These are phyloP conservation scores for Platysteira castanea DNA, from an alignment of 2,113 vertebrate genomes.

Conservation along the genomic window DNA sequence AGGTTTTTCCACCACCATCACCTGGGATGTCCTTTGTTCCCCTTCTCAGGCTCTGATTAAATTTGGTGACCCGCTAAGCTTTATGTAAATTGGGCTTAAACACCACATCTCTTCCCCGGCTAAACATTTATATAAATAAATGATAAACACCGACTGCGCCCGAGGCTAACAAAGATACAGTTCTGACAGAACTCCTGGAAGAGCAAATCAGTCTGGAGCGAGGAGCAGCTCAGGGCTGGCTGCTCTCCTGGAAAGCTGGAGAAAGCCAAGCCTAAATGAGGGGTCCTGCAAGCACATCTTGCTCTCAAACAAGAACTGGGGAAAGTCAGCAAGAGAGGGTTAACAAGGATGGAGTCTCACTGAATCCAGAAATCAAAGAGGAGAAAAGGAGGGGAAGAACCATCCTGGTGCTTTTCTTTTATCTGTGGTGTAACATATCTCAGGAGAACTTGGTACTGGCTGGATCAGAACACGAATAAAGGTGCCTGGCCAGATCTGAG, in stretches of 20 bases:
- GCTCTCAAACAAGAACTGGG: background rate
- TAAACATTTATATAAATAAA: slow-evolving; percentile 26
- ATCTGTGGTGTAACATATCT: background rate
- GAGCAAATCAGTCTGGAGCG: background rate
- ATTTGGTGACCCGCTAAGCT: slow-evolving; percentile 1
- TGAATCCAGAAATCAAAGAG: background rate
- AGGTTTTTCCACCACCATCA: background rate
- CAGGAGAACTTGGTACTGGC: background rate
- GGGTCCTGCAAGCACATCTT: background rate
- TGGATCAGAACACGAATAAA: background rate
- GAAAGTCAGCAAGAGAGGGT: background rate
- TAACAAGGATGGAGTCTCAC: background rate
- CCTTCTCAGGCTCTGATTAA: background rate
- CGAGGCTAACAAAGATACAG: background rate
- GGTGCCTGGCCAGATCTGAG: background rate
- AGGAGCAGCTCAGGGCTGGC: background rate
- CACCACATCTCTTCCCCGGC: background rate
- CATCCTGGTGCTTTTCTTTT: background rate
- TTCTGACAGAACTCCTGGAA: background rate
- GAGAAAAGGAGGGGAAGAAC: background rate
- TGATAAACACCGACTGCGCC: background rate
- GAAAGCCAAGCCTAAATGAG: background rate
- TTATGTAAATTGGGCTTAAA: slow-evolving; percentile 8
- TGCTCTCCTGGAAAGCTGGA: background rate
- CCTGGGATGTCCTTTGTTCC: background rate